Evolutionary conservation across 2,888 invertebrate genomes (phyloP).

Genomic region (Nemapogon koenigi): DNA sequence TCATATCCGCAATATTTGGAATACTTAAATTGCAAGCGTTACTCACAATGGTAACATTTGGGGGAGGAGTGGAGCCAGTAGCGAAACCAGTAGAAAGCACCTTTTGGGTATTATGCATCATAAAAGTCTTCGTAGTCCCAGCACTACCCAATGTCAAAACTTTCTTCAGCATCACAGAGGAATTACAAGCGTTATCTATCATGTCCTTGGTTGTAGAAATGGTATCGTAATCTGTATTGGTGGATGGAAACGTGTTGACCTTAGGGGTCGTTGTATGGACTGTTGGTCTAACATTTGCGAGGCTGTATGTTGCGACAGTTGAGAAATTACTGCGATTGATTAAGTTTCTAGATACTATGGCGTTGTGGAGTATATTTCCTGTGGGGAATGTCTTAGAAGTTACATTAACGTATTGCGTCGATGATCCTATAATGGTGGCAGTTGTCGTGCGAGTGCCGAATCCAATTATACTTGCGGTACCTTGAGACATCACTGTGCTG

Average conservation of each 20-base stretch:
- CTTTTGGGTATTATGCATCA: slow-evolving; percentile 60
- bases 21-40: slow-evolving; percentile 36
- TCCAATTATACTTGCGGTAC: slow-evolving; percentile 54
- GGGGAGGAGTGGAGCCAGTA: slow-evolving; percentile 47
- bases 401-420: slow-evolving; percentile 53
- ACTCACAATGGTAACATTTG: slow-evolving; percentile 56
- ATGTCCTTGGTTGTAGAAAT: slow-evolving; percentile 57
- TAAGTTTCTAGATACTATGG: slow-evolving; percentile 55
- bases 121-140: slow-evolving; percentile 50
- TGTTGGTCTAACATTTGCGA: slow-evolving; percentile 39
- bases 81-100: slow-evolving; percentile 53
- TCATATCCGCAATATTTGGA: slow-evolving; percentile 31
- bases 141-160: slow-evolving; percentile 55
- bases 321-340: slow-evolving; percentile 41
- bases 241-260: slow-evolving; percentile 36
- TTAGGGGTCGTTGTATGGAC: slow-evolving; percentile 41
- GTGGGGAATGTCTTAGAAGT: slow-evolving; percentile 55
- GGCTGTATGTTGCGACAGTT: slow-evolving; percentile 43
- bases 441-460: slow-evolving; percentile 48
- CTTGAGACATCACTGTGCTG: slow-evolving; percentile 57
- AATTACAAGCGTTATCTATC: slow-evolving; percentile 59
- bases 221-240: slow-evolving; percentile 40
- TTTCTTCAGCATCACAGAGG: slow-evolving; percentile 59
- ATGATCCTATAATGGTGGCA: slow-evolving; percentile 41
- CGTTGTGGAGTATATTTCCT: slow-evolving; percentile 57